Evolutionary conservation across 2,797 vertebrate genomes (phyloP), one percentile per base, ranked within the genome.

Genomic region (Poecilia gillii): DNA sequence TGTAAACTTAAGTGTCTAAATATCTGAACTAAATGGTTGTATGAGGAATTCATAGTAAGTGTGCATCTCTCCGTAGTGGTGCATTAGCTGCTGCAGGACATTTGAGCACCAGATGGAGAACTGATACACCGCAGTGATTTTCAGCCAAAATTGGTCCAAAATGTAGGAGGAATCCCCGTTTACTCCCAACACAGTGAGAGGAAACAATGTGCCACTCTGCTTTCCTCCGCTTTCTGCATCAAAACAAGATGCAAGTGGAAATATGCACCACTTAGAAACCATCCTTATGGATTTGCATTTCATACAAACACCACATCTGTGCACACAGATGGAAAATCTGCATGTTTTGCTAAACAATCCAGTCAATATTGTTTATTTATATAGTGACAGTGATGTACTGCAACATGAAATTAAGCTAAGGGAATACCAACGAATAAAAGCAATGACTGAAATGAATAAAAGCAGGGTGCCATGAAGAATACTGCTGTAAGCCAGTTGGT

Each of bases 281-380:
- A 28, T n/a, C 13, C 25, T 45, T 71, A 71, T n/a, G 41, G 68
- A 71, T 71, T 45, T 71, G 12, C 25, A 45, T 28, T 45, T 71
- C 39, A 41, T 41, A 68, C 36, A 43, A 6, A 28, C 41, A 23
- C 16, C 28, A 20, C 41, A 12, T 59, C 74, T 62, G 74, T 46
- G 51, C 39, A 74, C 49, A 74, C 14, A 45, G 74, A 75, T 46
- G 16, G 55, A 59, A 75, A 45, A 31, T 23, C 74, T 31, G n/a
- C 41, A 28, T 23, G 2, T 62, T 45, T 46, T 46, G 20, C 28
- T 18, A 46, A 46, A 71, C 41, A 71, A n/a, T 71, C 41, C 68
- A 71, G 25, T 71, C 39, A 70, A 16, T n/a, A 45, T 71, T 45
- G 25, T 20, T 45, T 45, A 45, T 45, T 71, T 28, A 68, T 41